Evolutionary conservation across 2,797 vertebrate species (phyloP).

Genomic region (Cuniculus paca): DNA sequence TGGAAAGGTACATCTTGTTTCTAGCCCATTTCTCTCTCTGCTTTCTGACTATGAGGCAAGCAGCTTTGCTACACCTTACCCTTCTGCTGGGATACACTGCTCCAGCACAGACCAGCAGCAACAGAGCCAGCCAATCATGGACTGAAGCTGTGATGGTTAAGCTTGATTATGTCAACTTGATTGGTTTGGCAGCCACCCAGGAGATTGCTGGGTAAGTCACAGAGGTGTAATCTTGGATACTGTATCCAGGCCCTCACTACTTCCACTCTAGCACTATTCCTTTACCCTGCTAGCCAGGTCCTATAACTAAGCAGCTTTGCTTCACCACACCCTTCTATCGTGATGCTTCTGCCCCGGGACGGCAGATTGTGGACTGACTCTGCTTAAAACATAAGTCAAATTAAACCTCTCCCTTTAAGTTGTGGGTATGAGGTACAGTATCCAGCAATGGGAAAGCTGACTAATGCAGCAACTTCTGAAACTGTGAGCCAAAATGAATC

Average conservation of each 20-base stretch:
- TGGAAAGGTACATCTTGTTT: background rate
- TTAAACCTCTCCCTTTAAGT: background rate
- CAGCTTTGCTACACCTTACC: background rate
- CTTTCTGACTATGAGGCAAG: background rate
- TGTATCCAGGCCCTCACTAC: background rate
- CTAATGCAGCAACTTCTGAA: background rate
- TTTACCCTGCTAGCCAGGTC: background rate
- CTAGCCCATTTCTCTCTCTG: background rate
- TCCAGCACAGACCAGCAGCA: background rate
- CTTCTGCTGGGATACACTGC: background rate
- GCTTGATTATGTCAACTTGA: background rate
- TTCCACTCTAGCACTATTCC: background rate
- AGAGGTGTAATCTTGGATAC: background rate
- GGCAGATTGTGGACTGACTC: background rate
- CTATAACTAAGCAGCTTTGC: background rate
- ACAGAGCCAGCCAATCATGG: background rate
- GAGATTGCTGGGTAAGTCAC: background rate
- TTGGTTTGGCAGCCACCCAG: background rate
- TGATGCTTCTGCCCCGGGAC: background rate
- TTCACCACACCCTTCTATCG: background rate
- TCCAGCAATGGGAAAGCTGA: background rate
- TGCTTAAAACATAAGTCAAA: background rate
- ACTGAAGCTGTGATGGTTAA: background rate
- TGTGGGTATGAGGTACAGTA: background rate
- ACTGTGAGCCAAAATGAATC: background rate